Base-by-base conservation (phyloP, 2,888 invertebrate species). In the Oscheius sp. region DNA sequence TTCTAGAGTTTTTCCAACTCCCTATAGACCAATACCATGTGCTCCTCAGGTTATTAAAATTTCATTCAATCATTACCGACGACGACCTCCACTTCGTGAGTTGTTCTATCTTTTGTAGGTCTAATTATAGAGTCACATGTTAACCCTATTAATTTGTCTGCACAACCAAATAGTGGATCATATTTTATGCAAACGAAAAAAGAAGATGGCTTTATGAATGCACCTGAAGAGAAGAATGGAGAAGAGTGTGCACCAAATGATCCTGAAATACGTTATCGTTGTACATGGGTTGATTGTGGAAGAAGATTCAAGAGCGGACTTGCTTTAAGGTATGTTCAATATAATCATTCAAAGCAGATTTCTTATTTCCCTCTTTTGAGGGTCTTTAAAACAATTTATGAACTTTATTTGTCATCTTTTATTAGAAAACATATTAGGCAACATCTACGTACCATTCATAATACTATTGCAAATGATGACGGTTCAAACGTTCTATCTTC, bases 21-120 rank as follows among this genome's bases (percentile, higher is more conserved):
- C 77, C 0, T 74, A 74, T 38, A 57, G 70, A 0, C 71, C 74
- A 24, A 71, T 63, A 61, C 71, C 77, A 0, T 71, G 68, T 20
- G 67, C 67, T 30, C 59, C 62, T 0, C 74, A 77, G n/a, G 59
- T 66, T n/a, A 28, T 77, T 9, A 73, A 72, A 54, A 51, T 77
- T 20, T 72, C 73, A 1, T 77, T 74, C 61, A 73, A 74, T 45
- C 77, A 77, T 47, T 74, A 73, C 57, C 68, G 67, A 47, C 64
- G 50, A 41, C 22, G 72, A 9, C 50, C 45, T 28, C 36, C 36
- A 8, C 24, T 36, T 33, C 54, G 67, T 59, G 33, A 2, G 45
- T 36, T 36, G 36, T 36, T 36, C 8, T n/a, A n/a, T n/a, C n/a
- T n/a, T n/a, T n/a, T n/a, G n/a, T n/a, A n/a, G n/a, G n/a, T n/a